Conservation (phyloP, 2,797 vertebrate genomes). For the Ciconia nigra region DNA sequence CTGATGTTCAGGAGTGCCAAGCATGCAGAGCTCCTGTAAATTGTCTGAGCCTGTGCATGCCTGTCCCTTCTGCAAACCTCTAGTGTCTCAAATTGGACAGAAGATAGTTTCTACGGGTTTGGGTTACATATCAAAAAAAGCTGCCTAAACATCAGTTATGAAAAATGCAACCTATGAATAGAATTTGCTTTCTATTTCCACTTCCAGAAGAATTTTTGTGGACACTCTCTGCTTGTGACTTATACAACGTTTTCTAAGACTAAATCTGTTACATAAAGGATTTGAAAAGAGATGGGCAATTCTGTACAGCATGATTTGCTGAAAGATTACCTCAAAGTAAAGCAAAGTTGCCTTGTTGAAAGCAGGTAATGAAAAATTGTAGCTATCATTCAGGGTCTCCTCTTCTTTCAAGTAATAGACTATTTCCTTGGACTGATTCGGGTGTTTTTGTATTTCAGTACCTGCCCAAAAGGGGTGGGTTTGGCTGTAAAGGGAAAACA, state of each 20-base stretch:
- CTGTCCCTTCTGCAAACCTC: neutral
- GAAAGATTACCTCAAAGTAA: neutral
- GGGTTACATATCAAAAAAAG: neutral
- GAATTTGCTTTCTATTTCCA: neutral
- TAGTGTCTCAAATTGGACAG: neutral
- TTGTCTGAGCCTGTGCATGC: neutral
- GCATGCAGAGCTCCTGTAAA: neutral
- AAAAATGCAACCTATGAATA: neutral
- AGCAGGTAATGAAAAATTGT: neutral
- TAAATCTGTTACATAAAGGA: neutral
- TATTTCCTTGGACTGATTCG: neutral
- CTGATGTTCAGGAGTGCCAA: neutral
- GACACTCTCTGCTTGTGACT: neutral
- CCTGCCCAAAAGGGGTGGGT: conserved; percentile 55
- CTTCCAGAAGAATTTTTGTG: neutral
- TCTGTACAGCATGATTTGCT: neutral
- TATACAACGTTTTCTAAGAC: neutral
- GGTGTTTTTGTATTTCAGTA: neutral
- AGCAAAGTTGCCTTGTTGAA: neutral
- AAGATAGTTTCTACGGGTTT: neutral
- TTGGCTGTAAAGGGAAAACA: conserved; percentile 64
- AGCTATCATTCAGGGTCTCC: neutral
- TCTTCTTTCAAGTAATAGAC: neutral
- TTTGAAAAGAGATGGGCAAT: neutral
- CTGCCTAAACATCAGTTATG: neutral